phyloP scores from a whole-genome alignment of 1,140 invertebrate genomes.

The Drosophila willistoni region DNA sequence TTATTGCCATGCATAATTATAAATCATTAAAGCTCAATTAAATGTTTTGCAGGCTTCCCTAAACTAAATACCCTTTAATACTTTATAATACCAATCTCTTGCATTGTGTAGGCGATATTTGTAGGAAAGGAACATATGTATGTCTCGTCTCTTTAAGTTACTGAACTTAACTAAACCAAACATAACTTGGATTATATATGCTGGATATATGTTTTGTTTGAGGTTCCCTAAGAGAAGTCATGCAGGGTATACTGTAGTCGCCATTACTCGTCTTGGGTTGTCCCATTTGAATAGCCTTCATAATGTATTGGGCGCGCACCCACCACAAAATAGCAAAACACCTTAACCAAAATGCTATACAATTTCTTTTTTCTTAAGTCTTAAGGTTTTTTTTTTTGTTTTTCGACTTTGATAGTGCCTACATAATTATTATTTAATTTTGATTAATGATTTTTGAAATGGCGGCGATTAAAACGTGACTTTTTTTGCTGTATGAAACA shows the following conservation, averaged over 20 bases:
- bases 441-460: conserved; percentile 75
- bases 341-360: conserved; percentile 37
- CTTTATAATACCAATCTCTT: too few species aligned
- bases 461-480: conserved; percentile 76
- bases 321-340: conserved; percentile 47
- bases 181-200: too few species aligned
- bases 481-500: conserved; percentile 51
- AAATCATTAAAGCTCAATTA: conserved; percentile 78
- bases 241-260: background rate
- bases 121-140: too few species aligned
- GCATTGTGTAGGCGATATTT: too few species aligned
- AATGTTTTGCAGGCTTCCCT: conserved; percentile 47
- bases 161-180: too few species aligned
- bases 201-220: too few species aligned
- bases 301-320: conserved; percentile 29
- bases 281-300: conserved; percentile 35
- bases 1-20: conserved; percentile 72
- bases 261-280: background rate
- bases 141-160: too few species aligned
- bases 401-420: conserved; percentile 45
- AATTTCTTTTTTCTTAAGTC: conserved; percentile 9
- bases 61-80: conserved; percentile 20
- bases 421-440: conserved; percentile 80
- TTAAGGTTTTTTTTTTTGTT: background rate
- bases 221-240: too few species aligned